Base-by-base conservation (phyloP, 2,797 vertebrate genomes). In the Parambassis ranga region DNA sequence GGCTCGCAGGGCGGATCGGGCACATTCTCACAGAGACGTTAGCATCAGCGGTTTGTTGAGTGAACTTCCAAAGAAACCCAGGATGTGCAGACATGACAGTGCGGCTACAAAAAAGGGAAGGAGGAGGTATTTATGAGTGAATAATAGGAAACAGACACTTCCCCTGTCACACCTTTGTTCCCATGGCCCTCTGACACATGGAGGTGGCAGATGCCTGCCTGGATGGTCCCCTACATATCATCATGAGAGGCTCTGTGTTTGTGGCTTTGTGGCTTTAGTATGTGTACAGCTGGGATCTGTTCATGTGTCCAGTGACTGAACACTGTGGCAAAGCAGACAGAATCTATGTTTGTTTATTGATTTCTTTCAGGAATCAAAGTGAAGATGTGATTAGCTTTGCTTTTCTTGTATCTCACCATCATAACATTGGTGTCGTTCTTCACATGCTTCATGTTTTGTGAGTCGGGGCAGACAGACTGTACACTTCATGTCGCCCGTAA, bases 121-220 rank as follows among this genome's bases (percentile, higher is more conserved):
- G 65, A 83, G 53, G 48, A 75, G 63, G 68, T 71, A 77, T 77
- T 61, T 67, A 22, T 41, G 68, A 71, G 74, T 5, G 58, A 82
- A 89, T 75, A 89, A 89, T 87, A 92, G 91, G 91, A 92, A 92
- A 90, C 91, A 91, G 90, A 73, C 77, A 75, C 84, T 91, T 92
- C 87, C 90, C 46, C 46, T 63, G 69, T 56, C 55, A 56, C 71
- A 83, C 77, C 69, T 74, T 57, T 75, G 62, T 20, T 78, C 38
- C 41, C 31, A 1, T 39, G 60, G 52, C 35, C 27, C 65, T 35
- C 52, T 75, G 70, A 75, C 58, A 69, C n/a, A 18, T 27, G 2
- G 16, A 24, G 63, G 65, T 19, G 39, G 43, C 37, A 44, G 37
- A 27, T n/a, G n/a, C n/a, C n/a, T n/a, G n/a, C n/a, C n/a, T n/a